Percentiles rank a stretch among this genome's conserved stretches.
Evolutionary conservation across 2,888 invertebrate genomes (phyloP).

Genomic region (Tinea pellionella): DNA sequence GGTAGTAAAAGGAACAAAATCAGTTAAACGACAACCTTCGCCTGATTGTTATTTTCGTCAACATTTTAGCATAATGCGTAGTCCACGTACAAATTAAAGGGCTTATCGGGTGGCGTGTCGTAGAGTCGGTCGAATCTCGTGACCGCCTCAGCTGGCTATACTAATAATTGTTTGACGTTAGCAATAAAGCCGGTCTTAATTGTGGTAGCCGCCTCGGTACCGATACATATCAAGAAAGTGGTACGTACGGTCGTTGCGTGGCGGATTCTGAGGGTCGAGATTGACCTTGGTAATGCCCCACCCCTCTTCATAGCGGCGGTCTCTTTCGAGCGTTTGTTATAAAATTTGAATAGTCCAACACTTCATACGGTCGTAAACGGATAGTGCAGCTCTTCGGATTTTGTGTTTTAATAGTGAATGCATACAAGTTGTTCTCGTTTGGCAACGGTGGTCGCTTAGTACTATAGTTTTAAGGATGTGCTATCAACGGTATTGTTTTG

Average conservation of each 20-base stretch:
- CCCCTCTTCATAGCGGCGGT: constrained; percentile 27
- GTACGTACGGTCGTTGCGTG: constrained; percentile 10
- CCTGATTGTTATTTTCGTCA: constrained; percentile 20
- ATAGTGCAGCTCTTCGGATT: constrained; percentile 25
- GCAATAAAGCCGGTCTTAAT: constrained; percentile 42
- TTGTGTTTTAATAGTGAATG: not conserved
- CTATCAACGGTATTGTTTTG: constrained; percentile 43
- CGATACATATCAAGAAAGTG: constrained; percentile 6
- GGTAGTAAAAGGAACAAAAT: constrained; percentile 5
- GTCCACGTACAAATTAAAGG: constrained; percentile 33
- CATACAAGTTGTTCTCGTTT: constrained; percentile 35
- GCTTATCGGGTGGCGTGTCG: constrained; percentile 52
- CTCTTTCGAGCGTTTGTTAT: constrained; percentile 35
- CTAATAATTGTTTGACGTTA: constrained; percentile 48
- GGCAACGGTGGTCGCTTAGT: not conserved
- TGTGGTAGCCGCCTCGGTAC: constrained; percentile 23
- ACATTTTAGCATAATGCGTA: constrained; percentile 48
- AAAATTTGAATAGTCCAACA: constrained; percentile 57
- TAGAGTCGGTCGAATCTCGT: constrained; percentile 23
- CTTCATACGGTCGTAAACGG: constrained; percentile 50
- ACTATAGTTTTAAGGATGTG: not conserved
- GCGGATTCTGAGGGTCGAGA: constrained; percentile 45
- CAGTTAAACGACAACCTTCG: constrained; percentile 14
- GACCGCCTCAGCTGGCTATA: constrained; percentile 30
- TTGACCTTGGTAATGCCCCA: constrained; percentile 47